A percentile compares a stretch with the other conserved stretches of the same genome.
These are phyloP conservation scores for Parasteatoda tepidariorum DNA, from an alignment of 1,140 invertebrate genomes.

Conservation along the genomic window DNA sequence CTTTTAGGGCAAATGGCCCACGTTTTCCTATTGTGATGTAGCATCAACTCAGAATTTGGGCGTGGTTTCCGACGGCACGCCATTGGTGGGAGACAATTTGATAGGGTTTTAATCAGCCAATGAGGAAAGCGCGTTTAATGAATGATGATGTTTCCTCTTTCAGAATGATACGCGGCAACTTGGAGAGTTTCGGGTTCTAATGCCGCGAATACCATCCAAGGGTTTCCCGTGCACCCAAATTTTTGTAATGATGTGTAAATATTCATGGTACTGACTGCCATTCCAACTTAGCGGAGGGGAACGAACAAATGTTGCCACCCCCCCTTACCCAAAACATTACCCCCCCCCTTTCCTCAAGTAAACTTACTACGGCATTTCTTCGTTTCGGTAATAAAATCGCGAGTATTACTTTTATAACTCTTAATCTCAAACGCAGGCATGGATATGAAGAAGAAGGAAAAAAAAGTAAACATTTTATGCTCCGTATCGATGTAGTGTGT, in stretches of 20 bases:
- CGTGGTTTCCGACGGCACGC: constrained; percentile 19
- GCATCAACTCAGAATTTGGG: constrained; percentile 26
- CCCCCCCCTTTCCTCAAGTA: background rate
- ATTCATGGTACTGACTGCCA: constrained; percentile 53
- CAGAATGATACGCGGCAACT: constrained; percentile 26
- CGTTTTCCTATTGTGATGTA: constrained; percentile 52
- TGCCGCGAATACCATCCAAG: background rate
- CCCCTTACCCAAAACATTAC: background rate
- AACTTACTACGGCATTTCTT: constrained; percentile 41
- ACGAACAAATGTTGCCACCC: constrained; percentile 9
- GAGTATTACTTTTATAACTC: constrained; percentile 37
- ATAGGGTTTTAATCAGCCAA: constrained; percentile 57
- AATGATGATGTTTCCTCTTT: constrained; percentile 50
- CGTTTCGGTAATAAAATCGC: constrained; percentile 56
- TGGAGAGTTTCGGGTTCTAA: background rate
- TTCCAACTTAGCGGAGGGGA: constrained; percentile 37
- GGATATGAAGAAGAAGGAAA: background rate
- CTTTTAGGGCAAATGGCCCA: constrained; percentile 30
- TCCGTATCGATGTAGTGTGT: background rate
- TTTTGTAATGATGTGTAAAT: constrained; percentile 58
- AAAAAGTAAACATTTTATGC: constrained; percentile 8
- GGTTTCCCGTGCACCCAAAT: constrained; percentile 13
- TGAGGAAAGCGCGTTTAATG: constrained; percentile 43
- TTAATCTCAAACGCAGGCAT: background rate
- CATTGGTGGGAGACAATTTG: constrained; percentile 51